Percentiles rank a stretch among this genome's conserved stretches.
Conservation (phyloP, 1,140 invertebrate genomes). For the Lucilia cuprina region DNA sequence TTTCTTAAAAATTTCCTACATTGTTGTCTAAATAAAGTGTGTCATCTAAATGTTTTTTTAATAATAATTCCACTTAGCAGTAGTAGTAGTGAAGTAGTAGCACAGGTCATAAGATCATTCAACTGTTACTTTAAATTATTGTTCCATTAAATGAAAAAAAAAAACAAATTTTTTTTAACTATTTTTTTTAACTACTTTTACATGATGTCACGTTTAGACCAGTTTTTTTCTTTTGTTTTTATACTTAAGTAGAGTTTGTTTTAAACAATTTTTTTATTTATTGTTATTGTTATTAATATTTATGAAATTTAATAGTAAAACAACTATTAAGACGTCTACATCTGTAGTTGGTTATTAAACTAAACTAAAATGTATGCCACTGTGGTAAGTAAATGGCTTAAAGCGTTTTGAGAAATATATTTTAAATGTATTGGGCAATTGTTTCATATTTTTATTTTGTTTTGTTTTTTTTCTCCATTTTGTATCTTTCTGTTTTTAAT, state of each 20-base stretch:
- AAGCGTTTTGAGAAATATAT: background rate
- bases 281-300: background rate
- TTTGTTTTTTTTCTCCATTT: too few relatives aligned
- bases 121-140: background rate
- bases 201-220: conserved; percentile 13
- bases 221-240: background rate
- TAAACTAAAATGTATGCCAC: background rate
- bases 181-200: background rate
- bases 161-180: background rate
- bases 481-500: too few relatives aligned
- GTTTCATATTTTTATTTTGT: background rate
- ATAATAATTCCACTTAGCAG: background rate
- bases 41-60: background rate
- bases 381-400: background rate
- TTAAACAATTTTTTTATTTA: too few relatives aligned
- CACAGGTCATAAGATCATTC: conserved; percentile 4
- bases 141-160: background rate
- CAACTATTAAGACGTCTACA: background rate
- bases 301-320: background rate
- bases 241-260: background rate
- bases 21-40: background rate
- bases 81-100: background rate
- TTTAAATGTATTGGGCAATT: background rate
- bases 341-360: background rate
- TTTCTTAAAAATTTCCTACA: background rate